Conservation (phyloP, 2,113 vertebrate genomes). For the Corvus hawaiiensis region DNA sequence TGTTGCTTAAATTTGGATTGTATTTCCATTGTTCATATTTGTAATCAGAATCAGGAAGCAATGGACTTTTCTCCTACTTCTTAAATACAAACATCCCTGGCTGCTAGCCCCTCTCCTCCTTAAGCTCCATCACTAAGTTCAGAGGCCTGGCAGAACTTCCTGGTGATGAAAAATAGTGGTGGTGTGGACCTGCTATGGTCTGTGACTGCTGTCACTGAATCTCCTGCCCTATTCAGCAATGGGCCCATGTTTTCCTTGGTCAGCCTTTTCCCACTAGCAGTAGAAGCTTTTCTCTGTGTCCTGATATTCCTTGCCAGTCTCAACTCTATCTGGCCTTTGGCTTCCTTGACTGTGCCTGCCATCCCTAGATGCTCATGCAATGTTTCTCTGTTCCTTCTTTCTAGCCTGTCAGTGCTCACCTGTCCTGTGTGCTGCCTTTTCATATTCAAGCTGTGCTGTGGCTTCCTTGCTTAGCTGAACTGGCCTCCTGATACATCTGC, state of each 20-base stretch:
- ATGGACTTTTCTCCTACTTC: not conserved
- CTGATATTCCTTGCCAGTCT: not conserved
- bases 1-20: not conserved
- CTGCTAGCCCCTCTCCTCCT: not conserved
- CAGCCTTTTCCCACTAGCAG: not conserved
- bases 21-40: not conserved
- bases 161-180: not conserved
- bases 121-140: not conserved
- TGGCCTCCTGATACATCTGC: not conserved
- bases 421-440: not conserved
- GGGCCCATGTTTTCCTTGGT: not conserved
- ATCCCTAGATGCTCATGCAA: not conserved
- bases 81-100: not conserved
- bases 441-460: not conserved
- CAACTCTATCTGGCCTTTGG: not conserved
- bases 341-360: not conserved
- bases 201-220: not conserved
- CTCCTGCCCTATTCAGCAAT: not conserved
- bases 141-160: not conserved
- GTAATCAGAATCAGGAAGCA: not conserved
- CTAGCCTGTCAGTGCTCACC: not conserved
- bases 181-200: not conserved
- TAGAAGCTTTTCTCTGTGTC: not conserved
- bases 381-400: not conserved
- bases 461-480: not conserved